These are phyloP conservation scores for Numenius phaeopus DNA, from an alignment of 2,797 vertebrate genomes.

Conservation along the genomic window DNA sequence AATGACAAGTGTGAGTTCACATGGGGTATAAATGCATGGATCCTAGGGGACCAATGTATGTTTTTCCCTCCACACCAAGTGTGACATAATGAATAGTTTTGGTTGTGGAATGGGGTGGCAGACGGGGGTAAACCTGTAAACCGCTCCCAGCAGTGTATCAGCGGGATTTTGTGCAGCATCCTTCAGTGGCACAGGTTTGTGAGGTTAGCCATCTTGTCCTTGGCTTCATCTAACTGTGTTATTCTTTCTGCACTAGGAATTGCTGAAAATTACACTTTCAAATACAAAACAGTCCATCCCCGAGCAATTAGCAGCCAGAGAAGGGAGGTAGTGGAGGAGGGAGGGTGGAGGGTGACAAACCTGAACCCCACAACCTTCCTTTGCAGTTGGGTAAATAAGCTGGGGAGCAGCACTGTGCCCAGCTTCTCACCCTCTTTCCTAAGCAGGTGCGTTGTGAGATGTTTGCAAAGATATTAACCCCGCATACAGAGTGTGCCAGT, in stretches of 20 bases:
- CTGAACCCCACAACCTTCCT: neutral
- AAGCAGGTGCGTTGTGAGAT: slow-evolving; percentile 50
- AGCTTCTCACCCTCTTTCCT: neutral
- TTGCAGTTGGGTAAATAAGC: neutral
- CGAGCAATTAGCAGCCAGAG: neutral
- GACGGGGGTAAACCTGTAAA: neutral
- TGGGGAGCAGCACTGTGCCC: neutral
- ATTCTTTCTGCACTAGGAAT: neutral
- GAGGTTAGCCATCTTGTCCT: neutral
- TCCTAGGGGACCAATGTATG: neutral
- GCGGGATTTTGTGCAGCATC: neutral
- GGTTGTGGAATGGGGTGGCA: neutral
- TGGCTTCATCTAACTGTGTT: neutral
- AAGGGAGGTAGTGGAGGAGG: neutral
- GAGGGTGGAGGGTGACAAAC: neutral
- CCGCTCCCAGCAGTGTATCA: neutral
- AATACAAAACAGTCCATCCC: neutral
- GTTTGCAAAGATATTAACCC: slow-evolving; percentile 74
- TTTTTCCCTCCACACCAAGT: neutral
- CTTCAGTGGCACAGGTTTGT: neutral
- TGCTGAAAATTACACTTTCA: slow-evolving; percentile 16
- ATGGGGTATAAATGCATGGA: neutral
- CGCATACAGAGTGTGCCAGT: slow-evolving; percentile 59
- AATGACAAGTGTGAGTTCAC: neutral
- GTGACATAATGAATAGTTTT: neutral